Base-by-base conservation (phyloP, 2,113 vertebrate species). In the Neopipo cinnamomea region DNA sequence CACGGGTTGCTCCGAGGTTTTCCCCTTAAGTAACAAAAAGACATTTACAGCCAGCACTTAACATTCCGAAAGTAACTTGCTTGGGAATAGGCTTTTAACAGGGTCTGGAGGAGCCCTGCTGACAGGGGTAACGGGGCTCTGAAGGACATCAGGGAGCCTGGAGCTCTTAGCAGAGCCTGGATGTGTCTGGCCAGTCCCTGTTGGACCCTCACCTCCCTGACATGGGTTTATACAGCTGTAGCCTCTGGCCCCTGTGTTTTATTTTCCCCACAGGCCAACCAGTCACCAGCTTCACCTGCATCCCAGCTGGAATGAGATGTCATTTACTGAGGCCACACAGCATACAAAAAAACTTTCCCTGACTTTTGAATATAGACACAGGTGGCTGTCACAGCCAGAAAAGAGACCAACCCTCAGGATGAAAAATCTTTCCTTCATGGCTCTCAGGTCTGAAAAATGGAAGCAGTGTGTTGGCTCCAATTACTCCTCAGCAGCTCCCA, bases 401-500 rank as follows among this genome's bases (percentile, higher is more conserved):
- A 1, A 14, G 56, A 71, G 46, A 23, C 25, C 14, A 24, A 19
- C 33, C 22, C 73, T 55, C 53, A 14, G 18, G 47, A 75, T 79
- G 90, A 95, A 76, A 85, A 94, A 91, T 82, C 90, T 71, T 81
- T n/a, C 77, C 62, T 78, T 85, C 82, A 25, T 44, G 88, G 52
- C 66, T 88, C 37, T 79, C 14, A 3, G 74, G 44, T 79, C n/a
- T 91, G 96, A 93, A 27, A 85, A 85, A 89, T 65, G 50, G 77
- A 17, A 89, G 74, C 35, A 11, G 81, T 1, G 0, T 5, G 23
- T 63, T 91, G 91, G 68, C 74, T 96, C 35, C 30, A 31, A 35
- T 74, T 30, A 53, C 50, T 59, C 83, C 0, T 8, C 80, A 33
- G 76, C 84, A 77, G 59, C 79, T 77, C 81, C 55, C 33, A 28